Conservation (phyloP, 1,140 invertebrate species). For the Drosophila parvula region DNA sequence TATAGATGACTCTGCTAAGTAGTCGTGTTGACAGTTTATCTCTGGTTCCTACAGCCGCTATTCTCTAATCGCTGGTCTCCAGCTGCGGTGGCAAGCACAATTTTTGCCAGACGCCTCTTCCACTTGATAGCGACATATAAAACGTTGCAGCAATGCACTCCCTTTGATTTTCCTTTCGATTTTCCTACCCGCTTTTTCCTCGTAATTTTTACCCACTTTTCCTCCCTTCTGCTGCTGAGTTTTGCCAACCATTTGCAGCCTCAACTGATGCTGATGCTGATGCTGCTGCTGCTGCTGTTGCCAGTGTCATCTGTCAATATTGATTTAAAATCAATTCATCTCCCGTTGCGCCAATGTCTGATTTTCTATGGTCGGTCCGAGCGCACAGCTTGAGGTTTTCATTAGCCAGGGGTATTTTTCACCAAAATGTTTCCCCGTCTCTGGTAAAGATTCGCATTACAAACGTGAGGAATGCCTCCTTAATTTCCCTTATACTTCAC, state of each 20-base stretch:
- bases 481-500: neutral
- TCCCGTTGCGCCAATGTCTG: conserved; percentile 66
- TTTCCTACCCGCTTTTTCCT: conserved; percentile 4
- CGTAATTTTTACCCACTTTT: neutral
- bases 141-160: conserved; percentile 36
- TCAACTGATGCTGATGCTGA: too few relatives aligned
- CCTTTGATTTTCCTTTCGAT: neutral
- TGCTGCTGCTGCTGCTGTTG: conserved; percentile 25
- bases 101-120: conserved; percentile 55
- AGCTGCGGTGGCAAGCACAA: conserved; percentile 39
- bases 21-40: conserved; percentile 38
- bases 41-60: neutral
- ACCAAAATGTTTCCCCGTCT: conserved; percentile 15
- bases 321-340: conserved; percentile 82
- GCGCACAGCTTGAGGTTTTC: conserved; percentile 73
- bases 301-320: conserved; percentile 78
- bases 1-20: conserved; percentile 10
- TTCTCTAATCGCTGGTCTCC: conserved; percentile 31
- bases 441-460: conserved; percentile 2
- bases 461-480: neutral
- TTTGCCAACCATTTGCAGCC: conserved; percentile 25
- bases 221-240: neutral
- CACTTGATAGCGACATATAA: conserved; percentile 26
- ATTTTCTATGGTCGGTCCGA: conserved; percentile 54
- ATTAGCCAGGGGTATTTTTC: conserved; percentile 52